Evolutionary conservation across 2,113 vertebrate species (phyloP), one percentile per base, ranked within the genome.

Genomic region (Myiopsitta monachus): DNA sequence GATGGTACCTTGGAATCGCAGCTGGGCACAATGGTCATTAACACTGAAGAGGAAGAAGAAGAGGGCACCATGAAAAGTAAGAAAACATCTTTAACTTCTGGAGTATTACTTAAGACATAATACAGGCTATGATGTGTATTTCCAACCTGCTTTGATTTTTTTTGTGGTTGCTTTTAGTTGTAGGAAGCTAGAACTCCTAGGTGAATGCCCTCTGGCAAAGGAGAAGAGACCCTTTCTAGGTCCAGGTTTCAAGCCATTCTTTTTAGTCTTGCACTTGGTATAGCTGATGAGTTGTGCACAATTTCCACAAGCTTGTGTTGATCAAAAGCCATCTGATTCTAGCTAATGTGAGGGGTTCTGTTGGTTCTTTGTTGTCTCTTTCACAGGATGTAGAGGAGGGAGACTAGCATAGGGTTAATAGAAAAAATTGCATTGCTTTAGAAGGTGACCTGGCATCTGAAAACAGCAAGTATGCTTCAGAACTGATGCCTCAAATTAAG

Each of bases 21-120:
- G 90, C 91, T 99, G 92, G 99, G 99, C 57, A 99, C 99, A 63
- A 99, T 99, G 99, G 98, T 99, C 94, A 99, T 99, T 96, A 99
- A 99, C 95, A 69, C 97, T 0, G 99, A 99, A 18, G 99, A 99
- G 0, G 98, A 99, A 21, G 99, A 99, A 63, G 98, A 98, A 69
- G 98, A 98, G 21, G 99, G 99, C 21, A 99, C 99, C 9, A 99
- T 99, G 99, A 99, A 99, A 97, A 98, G 98, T 98, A 98, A 98
- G 99, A 88, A 95, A 77, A 14, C 36, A 5, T 51, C 64, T 94
- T 63, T 73, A 81, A 41, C 19, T 28, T 67, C 1, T 26, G 18
- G 66, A 74, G 7, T 36, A 30, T 67, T 36, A 5, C 31, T 59
- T 41, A 31, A 44, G 11, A 8, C 1, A 11, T 83, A 18, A 1